Base-by-base conservation (phyloP, 2,113 vertebrate genomes). In the Paratilapia polleni region DNA sequence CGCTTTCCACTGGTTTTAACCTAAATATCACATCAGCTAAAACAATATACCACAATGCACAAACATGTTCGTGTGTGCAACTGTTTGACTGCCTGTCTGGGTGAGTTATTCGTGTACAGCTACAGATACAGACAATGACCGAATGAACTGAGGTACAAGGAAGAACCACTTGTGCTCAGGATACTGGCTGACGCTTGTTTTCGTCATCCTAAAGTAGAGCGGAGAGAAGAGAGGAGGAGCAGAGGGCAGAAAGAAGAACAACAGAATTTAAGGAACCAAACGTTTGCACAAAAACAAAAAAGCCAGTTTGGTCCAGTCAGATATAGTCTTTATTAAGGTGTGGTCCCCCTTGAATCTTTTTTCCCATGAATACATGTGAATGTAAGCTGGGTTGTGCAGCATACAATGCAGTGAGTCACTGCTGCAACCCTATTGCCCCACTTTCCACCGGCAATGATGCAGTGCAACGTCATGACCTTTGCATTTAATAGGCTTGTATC, bases 101-200 rank as follows among this genome's bases (percentile, higher is more conserved):
- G 19, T 36, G 80, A 79, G 58, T 88, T 83, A 61, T 75, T 43
- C 63, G 5, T 24, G 43, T 15, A n/a, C 10, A 73, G 49, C 19
- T n/a, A 1, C 2, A 6, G 41, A 60, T 43, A n/a, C 36, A 31
- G 5, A 81, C 76, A 52, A n/a, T 80, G 78, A 81, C 26, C 8
- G 26, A 28, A 1, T 61, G 77, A 60, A 47, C 63, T 5, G 34
- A 2, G 74, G 34, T 31, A 58, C 6, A 36, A 88, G 91, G 92
- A 94, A 90, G 89, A 87, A 73, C 61, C 89, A 89, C 93, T 93
- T 89, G 80, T 66, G 83, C 19, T 31, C 90, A 90, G 91, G 93
- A 94, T 77, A 38, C 36, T 4, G 34, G 60, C 24, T 28, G 70
- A 66, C 26, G 17, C 41, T 62, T 28, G 89, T 82, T 91, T 81